phyloP scores from a whole-genome alignment of 2,113 vertebrate species.

The Corapipo altera region DNA sequence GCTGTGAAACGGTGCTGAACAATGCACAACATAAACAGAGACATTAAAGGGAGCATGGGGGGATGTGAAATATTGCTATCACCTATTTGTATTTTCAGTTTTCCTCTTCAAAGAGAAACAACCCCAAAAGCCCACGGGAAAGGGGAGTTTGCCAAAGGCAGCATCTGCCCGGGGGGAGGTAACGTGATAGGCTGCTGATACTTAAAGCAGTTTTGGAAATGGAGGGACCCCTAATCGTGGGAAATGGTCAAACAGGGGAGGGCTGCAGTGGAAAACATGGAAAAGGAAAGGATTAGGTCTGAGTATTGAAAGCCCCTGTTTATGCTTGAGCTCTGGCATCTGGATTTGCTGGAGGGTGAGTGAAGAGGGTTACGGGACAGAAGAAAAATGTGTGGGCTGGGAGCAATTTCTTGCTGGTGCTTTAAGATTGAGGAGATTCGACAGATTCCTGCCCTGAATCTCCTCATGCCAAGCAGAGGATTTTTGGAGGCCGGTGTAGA shows the following conservation, averaged over 20 bases:
- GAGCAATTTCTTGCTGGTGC: conserved; percentile 9
- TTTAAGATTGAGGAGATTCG: neutral
- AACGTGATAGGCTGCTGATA: neutral
- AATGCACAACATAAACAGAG: neutral
- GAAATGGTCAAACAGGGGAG: neutral
- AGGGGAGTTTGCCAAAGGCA: neutral
- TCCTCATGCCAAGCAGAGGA: neutral
- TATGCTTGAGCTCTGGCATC: conserved; percentile 15
- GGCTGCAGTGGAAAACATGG: neutral
- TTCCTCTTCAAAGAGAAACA: neutral
- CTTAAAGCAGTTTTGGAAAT: neutral
- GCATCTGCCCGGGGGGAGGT: neutral
- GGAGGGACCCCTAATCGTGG: neutral
- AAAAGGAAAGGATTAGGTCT: neutral
- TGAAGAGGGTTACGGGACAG: neutral
- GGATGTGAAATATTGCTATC: neutral
- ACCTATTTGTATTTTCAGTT: neutral
- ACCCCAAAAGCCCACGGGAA: neutral
- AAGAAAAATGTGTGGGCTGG: neutral
- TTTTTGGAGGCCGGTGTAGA: neutral
- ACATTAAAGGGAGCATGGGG: neutral
- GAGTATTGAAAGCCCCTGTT: neutral
- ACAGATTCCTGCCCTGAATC: neutral
- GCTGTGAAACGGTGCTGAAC: neutral
- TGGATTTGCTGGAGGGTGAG: conserved; percentile 7